phyloP scores from a whole-genome alignment of 2,113 vertebrate species.

The Cyphomyrus plagiostoma region DNA sequence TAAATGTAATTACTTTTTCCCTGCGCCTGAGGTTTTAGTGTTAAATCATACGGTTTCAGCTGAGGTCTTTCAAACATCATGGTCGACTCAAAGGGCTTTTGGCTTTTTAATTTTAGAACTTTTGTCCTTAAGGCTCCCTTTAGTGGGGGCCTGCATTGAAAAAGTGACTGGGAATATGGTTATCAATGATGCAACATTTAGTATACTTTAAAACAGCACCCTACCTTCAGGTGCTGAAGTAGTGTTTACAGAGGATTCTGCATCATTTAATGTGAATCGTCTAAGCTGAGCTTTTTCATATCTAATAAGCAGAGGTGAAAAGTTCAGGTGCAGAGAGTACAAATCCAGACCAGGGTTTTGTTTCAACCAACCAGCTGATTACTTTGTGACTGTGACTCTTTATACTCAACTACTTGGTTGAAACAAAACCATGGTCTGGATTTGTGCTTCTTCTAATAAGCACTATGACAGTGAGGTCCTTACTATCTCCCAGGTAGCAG shows the following conservation, averaged over 20 bases:
- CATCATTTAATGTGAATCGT: background rate
- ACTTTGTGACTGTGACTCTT: too few relatives aligned
- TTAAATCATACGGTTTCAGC: background rate
- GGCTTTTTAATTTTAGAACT: background rate
- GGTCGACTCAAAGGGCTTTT: background rate
- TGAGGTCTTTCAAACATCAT: background rate
- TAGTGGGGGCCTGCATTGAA: background rate
- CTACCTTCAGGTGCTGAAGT: background rate
- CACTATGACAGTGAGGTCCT: background rate
- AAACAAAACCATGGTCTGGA: too few relatives aligned
- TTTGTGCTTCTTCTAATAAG: background rate
- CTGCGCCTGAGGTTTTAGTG: background rate
- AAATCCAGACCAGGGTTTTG: too few relatives aligned
- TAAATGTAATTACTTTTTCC: background rate
- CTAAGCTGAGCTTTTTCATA: background rate
- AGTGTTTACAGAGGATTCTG: background rate
- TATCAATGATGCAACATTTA: background rate
- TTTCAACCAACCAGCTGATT: too few relatives aligned
- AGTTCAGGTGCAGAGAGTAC: too few relatives aligned
- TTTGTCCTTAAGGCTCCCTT: background rate
- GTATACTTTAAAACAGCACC: background rate
- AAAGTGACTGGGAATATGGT: background rate
- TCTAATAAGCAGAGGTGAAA: background rate
- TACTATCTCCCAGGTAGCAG: background rate
- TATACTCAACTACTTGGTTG: too few relatives aligned